Percentiles rank a stretch among this genome's conserved stretches.
These are phyloP conservation scores for Galleria mellonella DNA, from an alignment of 1,140 invertebrate genomes.

Conservation along the genomic window DNA sequence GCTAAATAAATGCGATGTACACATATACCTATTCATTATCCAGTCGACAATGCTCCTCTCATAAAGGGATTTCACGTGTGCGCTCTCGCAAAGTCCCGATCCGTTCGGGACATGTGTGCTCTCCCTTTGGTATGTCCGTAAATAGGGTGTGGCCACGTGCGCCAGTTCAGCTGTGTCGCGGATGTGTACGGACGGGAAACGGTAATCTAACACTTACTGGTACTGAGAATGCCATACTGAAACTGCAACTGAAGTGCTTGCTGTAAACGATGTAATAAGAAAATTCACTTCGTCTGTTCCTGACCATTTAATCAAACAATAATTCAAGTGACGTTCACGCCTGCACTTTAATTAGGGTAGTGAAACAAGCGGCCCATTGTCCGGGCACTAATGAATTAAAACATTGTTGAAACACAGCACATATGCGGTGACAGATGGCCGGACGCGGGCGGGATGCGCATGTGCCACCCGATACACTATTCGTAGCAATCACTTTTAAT, in stretches of 20 bases:
- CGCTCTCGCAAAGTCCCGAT: constrained; percentile 65
- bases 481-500: constrained; percentile 44
- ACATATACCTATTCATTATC: constrained; percentile 67
- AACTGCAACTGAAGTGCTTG: constrained; percentile 11
- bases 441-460: constrained; percentile 59
- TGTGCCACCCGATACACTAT: constrained; percentile 50
- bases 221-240: constrained; percentile 35
- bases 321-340: constrained; percentile 2
- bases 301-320: constrained; percentile 9
- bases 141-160: constrained; percentile 72
- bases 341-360: constrained; percentile 27
- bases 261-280: constrained; percentile 9
- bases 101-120: constrained; percentile 68
- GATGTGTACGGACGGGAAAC: constrained; percentile 66
- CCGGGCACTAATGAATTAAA: constrained; percentile 65
- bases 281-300: neutral
- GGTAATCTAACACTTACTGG: constrained; percentile 61
- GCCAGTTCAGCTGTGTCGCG: constrained; percentile 65
- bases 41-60: constrained; percentile 60
- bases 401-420: constrained; percentile 51
- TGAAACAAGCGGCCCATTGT: constrained; percentile 46
- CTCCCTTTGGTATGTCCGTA: constrained; percentile 68
- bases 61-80: constrained; percentile 73
- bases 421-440: constrained; percentile 69
- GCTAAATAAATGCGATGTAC: constrained; percentile 67